Conservation (phyloP, 1,140 invertebrate genomes). For the Aphis craccivora region DNA sequence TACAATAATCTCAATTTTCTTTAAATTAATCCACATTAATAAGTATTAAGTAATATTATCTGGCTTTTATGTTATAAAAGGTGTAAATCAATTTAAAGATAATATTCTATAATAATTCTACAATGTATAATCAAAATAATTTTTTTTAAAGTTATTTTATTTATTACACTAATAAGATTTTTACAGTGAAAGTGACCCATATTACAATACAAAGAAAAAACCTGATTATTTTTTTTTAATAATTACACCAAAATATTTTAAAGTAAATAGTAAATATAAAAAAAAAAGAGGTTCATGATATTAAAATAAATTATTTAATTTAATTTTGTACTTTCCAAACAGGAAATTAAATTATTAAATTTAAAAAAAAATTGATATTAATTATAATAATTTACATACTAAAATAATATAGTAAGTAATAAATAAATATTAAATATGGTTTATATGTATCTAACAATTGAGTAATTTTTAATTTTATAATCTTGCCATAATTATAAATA, state of each 20-base stretch:
- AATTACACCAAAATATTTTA: neutral
- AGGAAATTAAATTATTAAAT: neutral
- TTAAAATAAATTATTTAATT: neutral
- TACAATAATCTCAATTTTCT: neutral
- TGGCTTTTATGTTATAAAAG: neutral
- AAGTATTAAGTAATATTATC: neutral
- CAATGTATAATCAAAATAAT: neutral
- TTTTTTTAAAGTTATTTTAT: conserved; percentile 5
- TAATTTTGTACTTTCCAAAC: neutral
- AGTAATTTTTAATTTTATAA: neutral
- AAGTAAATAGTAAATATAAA: neutral
- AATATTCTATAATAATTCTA: neutral
- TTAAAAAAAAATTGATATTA: neutral
- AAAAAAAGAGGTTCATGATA: neutral
- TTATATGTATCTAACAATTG: neutral
- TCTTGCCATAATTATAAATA: neutral
- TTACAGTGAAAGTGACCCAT: neutral
- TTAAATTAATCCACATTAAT: neutral
- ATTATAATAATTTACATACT: neutral
- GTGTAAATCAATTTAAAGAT: neutral
- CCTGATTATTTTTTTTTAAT: neutral
- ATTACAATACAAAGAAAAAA: neutral
- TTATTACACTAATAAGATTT: neutral
- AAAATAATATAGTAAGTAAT: neutral
- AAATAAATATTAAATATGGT: too few relatives aligned